Percentiles rank a stretch among this genome's conserved stretches.
These are phyloP conservation scores for Stenchaetothrips biformis DNA, from an alignment of 2,888 invertebrate genomes.

Conservation along the genomic window DNA sequence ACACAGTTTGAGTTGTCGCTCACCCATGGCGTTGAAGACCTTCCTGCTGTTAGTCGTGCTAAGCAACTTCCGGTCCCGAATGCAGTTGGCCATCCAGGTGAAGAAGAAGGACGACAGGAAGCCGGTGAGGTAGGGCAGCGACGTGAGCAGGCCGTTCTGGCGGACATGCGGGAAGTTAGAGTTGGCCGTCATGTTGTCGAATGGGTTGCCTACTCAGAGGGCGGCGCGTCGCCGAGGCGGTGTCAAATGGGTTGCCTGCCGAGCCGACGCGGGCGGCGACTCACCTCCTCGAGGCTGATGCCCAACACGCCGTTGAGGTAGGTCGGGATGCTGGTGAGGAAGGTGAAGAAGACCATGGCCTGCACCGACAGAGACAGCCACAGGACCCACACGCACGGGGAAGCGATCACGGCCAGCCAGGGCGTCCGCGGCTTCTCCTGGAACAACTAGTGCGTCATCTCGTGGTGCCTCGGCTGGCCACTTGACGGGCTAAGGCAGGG, in stretches of 20 bases:
- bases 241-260: not conserved
- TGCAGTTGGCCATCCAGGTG: not conserved
- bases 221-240: not conserved
- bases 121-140: constrained; percentile 5
- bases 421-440: not conserved
- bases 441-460: not conserved
- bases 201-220: not conserved
- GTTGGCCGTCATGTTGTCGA: not conserved
- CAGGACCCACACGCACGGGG: not conserved
- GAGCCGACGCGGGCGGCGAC: not conserved
- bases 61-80: not conserved
- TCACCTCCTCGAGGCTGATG: not conserved
- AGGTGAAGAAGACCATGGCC: not conserved
- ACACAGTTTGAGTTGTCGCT: not conserved
- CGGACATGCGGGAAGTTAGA: not conserved
- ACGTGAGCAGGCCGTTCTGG: constrained; percentile 1
- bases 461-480: not conserved
- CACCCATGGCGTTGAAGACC: not conserved
- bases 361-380: not conserved
- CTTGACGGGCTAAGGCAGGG: not conserved
- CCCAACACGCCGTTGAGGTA: not conserved
- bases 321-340: constrained; percentile 4
- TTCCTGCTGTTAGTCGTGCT: constrained; percentile 6
- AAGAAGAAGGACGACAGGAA: not conserved
- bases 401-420: not conserved